A percentile compares a stretch with the other conserved stretches of the same genome.
Evolutionary conservation across 2,113 vertebrate species (phyloP).

Genomic region (Lepidothrix coronata): DNA sequence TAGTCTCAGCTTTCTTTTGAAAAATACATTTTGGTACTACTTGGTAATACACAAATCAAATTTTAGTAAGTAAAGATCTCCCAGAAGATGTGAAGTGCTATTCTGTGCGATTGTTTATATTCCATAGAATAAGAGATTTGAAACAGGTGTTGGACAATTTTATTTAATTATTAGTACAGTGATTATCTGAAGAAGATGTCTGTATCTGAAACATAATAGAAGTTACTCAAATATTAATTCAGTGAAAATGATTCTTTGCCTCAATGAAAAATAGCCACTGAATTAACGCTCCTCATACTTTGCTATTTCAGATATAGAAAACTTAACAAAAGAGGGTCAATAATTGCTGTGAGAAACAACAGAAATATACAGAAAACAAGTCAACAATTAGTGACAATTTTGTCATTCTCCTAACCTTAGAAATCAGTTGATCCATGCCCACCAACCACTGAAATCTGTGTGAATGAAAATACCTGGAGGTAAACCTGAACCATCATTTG

Average conservation of each 20-base stretch:
- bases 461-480: background rate
- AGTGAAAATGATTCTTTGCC: background rate
- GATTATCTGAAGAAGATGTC: background rate
- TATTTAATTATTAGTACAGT: constrained; percentile 10
- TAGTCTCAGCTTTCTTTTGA: background rate
- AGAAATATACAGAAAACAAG: background rate
- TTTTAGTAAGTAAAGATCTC: background rate
- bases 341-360: background rate
- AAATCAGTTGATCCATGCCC: accelerated
- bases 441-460: background rate
- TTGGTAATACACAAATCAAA: background rate
- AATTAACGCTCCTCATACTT: background rate
- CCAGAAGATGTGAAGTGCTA: background rate
- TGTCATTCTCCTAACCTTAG: background rate
- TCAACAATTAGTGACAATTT: background rate
- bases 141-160: background rate
- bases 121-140: background rate
- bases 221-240: background rate
- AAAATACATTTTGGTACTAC: background rate
- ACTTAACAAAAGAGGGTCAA: background rate
- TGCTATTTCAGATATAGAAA: background rate
- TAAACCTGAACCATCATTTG: background rate
- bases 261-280: background rate
- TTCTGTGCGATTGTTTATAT: background rate
- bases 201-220: background rate